Conservation (phyloP, 2,888 invertebrate species). For the Lycia hirtaria region DNA sequence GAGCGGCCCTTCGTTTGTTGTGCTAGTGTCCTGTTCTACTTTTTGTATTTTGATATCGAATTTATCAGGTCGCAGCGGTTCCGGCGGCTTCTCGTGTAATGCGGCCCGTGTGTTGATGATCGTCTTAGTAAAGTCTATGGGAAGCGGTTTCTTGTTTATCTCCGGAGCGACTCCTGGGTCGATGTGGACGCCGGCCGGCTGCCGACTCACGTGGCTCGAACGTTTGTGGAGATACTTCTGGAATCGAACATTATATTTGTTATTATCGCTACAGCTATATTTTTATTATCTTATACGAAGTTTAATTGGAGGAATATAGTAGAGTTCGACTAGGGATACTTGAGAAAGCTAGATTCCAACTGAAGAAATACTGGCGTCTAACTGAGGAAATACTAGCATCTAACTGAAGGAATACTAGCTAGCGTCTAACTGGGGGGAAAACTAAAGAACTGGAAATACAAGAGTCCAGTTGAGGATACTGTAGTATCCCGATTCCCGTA, state of each 20-base stretch:
- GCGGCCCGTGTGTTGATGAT: constrained; percentile 41
- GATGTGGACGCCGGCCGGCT: constrained; percentile 58
- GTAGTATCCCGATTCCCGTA: too few species aligned
- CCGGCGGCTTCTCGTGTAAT: constrained; percentile 1
- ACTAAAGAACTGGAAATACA: too few species aligned
- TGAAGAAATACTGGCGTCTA: too few species aligned
- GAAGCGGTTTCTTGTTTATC: constrained; percentile 55
- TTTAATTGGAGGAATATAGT: too few species aligned
- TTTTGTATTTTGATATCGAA: constrained; percentile 40
- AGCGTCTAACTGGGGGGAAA: too few species aligned
- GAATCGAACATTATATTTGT: constrained; percentile 24
- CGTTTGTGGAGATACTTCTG: constrained; percentile 48
- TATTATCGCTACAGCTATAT: constrained; percentile 31
- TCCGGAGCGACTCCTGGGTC: constrained; percentile 39
- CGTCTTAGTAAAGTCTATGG: constrained; percentile 59
- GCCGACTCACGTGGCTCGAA: constrained; percentile 22
- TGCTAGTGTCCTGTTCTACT: neutral
- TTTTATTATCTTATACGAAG: too few species aligned
- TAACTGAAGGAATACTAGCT: too few species aligned
- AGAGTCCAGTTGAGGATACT: too few species aligned
- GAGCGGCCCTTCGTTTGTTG: neutral
- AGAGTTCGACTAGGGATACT: too few species aligned
- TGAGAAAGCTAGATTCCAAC: too few species aligned
- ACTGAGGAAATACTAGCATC: too few species aligned
- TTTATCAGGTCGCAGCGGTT: constrained; percentile 29